Evolutionary conservation across 2,113 vertebrate genomes (phyloP).

Genomic region (Camelus bactrianus): DNA sequence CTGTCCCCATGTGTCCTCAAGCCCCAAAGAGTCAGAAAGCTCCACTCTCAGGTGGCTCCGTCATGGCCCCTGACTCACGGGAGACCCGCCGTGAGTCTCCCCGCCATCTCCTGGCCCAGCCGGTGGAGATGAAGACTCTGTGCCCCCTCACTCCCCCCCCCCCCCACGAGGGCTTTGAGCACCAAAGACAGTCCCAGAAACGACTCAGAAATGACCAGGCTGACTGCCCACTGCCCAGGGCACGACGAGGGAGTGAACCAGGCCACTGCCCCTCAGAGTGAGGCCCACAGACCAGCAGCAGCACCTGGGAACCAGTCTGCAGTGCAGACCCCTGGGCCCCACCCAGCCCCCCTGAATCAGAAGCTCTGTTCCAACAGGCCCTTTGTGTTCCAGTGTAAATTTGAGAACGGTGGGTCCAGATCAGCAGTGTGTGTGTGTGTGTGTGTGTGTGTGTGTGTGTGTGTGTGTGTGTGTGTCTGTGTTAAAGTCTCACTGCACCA

Average conservation of each 20-base stretch:
- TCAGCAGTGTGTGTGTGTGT: accelerated
- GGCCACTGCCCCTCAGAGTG: accelerated
- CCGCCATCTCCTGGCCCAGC: neutral
- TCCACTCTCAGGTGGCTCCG: neutral
- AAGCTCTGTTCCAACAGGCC: neutral
- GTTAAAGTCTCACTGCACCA: neutral
- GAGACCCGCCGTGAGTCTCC: neutral
- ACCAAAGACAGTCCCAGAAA: neutral
- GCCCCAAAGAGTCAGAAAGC: neutral
- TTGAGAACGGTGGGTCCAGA: neutral
- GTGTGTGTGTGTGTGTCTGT: accelerated
- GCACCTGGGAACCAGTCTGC: neutral
- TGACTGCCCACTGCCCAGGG: no score
- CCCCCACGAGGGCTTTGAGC: neutral
- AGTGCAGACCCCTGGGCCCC: accelerated
- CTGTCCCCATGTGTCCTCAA: neutral
- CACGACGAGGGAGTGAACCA: neutral
- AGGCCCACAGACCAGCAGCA: neutral
- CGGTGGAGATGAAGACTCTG: accelerated
- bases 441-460: accelerated
- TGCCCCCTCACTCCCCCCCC: neutral
- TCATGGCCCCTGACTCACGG: accelerated
- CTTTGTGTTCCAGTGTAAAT: neutral
- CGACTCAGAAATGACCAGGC: accelerated
- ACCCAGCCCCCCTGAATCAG: no score